Conservation (phyloP, 1,140 invertebrate species). For the Maniola jurtina region DNA sequence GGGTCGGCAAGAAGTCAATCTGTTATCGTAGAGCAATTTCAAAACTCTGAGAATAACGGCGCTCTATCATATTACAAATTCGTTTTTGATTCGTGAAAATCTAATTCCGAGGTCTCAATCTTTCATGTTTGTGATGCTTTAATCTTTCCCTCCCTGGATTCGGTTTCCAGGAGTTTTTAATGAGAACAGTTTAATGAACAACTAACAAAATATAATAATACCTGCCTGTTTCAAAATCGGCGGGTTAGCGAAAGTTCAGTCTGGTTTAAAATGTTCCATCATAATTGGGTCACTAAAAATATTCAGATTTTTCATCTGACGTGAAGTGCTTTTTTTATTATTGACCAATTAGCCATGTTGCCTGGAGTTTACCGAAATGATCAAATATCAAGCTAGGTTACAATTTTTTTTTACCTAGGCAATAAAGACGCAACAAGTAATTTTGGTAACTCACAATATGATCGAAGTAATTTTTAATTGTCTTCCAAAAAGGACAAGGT, state of each 20-base stretch:
- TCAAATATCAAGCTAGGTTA: no score
- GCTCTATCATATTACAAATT: slow-evolving; percentile 75
- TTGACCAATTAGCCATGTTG: no score
- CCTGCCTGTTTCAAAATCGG: neutral
- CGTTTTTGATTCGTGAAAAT: slow-evolving; percentile 72
- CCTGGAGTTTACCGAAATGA: no score
- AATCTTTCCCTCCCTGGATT: slow-evolving; percentile 39
- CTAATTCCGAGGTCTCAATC: slow-evolving; percentile 55
- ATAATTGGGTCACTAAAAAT: no score
- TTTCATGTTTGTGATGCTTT: slow-evolving; percentile 57
- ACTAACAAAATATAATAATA: neutral
- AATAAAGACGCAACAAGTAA: no score
- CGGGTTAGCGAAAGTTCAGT: neutral
- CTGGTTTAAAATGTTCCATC: no score
- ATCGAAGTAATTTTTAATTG: no score
- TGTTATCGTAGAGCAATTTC: slow-evolving; percentile 57
- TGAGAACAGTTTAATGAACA: slow-evolving; percentile 3
- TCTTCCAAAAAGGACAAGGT: no score
- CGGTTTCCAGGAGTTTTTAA: slow-evolving; percentile 18
- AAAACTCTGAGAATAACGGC: slow-evolving; percentile 63
- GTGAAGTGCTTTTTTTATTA: no score
- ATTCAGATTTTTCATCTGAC: no score
- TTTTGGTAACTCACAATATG: no score
- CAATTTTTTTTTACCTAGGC: no score
- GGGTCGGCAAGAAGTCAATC: slow-evolving; percentile 29